Base-by-base conservation (phyloP, 2,888 invertebrate species). In the Eristalinus sepulchralis region DNA sequence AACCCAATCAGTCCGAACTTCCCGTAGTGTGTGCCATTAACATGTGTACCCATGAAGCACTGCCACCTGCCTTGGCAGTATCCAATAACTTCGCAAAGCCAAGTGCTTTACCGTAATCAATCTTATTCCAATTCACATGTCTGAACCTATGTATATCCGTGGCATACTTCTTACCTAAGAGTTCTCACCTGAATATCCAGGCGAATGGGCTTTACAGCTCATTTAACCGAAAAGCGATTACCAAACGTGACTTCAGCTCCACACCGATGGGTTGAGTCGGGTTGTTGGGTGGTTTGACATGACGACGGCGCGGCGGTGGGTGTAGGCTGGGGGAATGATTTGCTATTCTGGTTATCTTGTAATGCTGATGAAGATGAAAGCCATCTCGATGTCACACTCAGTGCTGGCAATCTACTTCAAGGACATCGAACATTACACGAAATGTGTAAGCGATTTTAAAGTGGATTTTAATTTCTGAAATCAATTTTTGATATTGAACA, bases 181-280 rank as follows among this genome's bases (percentile, higher is more conserved):
- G 13, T 55, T 71, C 62, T 20, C 67, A 67, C 66, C 53, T 83
- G 66, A 77, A 77, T 83, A 67, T 66, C 62, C 77, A 83, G 22
- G 17, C 62, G 66, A 77, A 83, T 83, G 34, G 47, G 36, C 77
- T 62, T 77, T 59, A 72, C 77, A 67, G 71, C 77, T 83, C 82
- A 83, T 83, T 83, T 71, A 77, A 83, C 82, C 67, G 82, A 77
- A 83, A 83, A 83, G 82, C 82, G 82, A 83, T 83, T 83, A 76
- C 36, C 55, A 72, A 62, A 77, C 60, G 39, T 39, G 62, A 67
- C 67, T 77, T n/a, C 36, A 34, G 27, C 24, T 22, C 24, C 4
- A 10, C 11, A 24, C 1, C 11, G 0, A 24, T 24, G 22, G 57
- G 57, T 24, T 57, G 57, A 24, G 57, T 11, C 5, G 24, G 57